A percentile compares a stretch with the other conserved stretches of the same genome.
phyloP scores from a whole-genome alignment of 2,113 vertebrate species.

The Bambusicola thoracicus region DNA sequence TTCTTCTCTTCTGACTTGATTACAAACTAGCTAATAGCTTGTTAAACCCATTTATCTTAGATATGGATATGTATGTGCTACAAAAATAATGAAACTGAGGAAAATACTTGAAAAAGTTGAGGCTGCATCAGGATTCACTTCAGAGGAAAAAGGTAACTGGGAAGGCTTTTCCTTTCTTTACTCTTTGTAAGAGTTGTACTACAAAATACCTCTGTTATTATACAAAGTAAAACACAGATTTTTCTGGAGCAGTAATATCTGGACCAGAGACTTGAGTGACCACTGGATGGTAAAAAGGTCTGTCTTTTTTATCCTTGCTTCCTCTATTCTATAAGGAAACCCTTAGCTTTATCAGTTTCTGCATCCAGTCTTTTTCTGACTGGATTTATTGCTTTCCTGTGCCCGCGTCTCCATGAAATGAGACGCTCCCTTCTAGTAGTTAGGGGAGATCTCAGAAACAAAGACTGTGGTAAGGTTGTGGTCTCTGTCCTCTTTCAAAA shows the following conservation, averaged over 20 bases:
- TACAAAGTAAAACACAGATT: neutral
- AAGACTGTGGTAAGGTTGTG: neutral
- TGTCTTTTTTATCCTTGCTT: neutral
- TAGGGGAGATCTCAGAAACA: neutral
- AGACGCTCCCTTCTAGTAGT: neutral
- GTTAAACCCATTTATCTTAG: slow-evolving; percentile 74
- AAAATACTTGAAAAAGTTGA: slow-evolving; percentile 98
- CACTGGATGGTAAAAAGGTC: neutral
- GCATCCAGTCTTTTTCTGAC: neutral
- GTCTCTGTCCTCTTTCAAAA: neutral
- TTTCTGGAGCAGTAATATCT: neutral
- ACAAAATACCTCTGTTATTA: neutral
- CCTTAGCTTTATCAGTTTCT: neutral
- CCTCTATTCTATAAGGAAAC: accelerated
- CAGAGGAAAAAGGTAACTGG: slow-evolving; percentile 95
- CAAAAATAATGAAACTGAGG: slow-evolving; percentile 98
- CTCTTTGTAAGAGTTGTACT: neutral
- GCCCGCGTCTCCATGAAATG: neutral
- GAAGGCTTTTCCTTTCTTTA: neutral
- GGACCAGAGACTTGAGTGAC: neutral
- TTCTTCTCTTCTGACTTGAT: neutral
- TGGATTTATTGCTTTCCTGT: neutral
- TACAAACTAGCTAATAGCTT: slow-evolving; percentile 35
- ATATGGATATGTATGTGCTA: slow-evolving; percentile 97
- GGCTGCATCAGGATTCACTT: slow-evolving; percentile 98